Base-by-base conservation (phyloP, 2,113 vertebrate species). In the Loxodonta africana region DNA sequence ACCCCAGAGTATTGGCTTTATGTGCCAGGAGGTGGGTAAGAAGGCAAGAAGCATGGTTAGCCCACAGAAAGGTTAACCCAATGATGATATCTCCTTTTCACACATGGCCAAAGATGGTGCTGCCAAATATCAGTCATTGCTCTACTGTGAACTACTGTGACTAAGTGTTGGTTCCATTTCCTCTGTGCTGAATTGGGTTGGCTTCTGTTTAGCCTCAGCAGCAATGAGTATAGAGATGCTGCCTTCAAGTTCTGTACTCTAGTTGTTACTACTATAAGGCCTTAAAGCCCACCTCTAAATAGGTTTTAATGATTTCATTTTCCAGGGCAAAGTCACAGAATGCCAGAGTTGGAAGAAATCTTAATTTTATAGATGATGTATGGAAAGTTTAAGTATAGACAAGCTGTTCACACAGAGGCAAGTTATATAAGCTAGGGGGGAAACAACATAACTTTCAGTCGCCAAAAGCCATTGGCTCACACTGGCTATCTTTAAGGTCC, bases 371-470 rank as follows among this genome's bases (percentile, higher is more conserved):
- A 63, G 41, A 26, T 88, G 76, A 67, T 53, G 18, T 26, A 25
- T 26, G 6, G 71, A 88, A 83, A 91, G 26, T 8, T 20, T 62
- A 83, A 46, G 28, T 26, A 21, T 10, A 67, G 76, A 37, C 53
- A 85, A 63, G 41, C 41, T 76, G 33, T 57, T 78, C 67, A 33
- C 28, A 88, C 60, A n/a, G 93, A 71, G 96, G 63, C 73, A 84
- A 85, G 37, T 53, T 74, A 37, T n/a, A 37, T 48, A 82, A 95
- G 41, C 26, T 92, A 77, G 11, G 14, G 12, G 48, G 10, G 5
- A 48, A 46, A 57, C 11, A 95, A 11, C 2, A 0, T 41, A 37
- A n/a, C 20, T 53, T 53, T 51, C 46, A 90, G 46, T 77, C 2
- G 20, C 74, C 77, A 48, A 17, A 80, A 91, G 20, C 10, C 65